Percentiles rank a stretch among this genome's conserved stretches.
These are phyloP conservation scores for Machimus atricapillus DNA, from an alignment of 2,888 invertebrate genomes.

Conservation along the genomic window DNA sequence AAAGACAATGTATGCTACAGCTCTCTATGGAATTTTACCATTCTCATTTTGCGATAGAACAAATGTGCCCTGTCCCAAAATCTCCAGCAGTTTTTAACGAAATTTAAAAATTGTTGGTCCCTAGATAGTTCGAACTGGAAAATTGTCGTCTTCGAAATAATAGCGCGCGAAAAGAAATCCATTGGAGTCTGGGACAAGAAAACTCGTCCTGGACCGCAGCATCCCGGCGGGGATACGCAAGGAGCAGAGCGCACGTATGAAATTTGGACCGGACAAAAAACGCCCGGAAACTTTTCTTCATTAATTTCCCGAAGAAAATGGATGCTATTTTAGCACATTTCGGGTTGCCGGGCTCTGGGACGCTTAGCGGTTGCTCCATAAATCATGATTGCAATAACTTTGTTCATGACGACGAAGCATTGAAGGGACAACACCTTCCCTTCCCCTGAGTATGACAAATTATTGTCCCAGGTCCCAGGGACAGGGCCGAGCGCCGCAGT, in stretches of 20 bases:
- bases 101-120: background rate
- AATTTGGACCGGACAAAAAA: background rate
- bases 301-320: background rate
- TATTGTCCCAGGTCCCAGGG: constrained; percentile 25
- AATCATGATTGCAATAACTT: constrained; percentile 34
- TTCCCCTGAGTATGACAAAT: constrained; percentile 28
- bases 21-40: no score
- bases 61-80: background rate
- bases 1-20: no score
- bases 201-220: background rate
- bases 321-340: constrained; percentile 1
- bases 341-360: background rate
- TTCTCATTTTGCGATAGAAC: background rate
- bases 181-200: background rate
- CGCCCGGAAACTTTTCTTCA: background rate
- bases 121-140: background rate
- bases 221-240: background rate
- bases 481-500: background rate
- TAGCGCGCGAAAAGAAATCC: background rate
- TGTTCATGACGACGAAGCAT: constrained; percentile 17
- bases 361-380: constrained; percentile 21
- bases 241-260: background rate
- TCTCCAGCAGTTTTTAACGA: background rate
- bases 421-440: constrained; percentile 28
- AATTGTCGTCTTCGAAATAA: background rate